Evolutionary conservation across 2,113 vertebrate genomes (phyloP).

Genomic region (Mus pahari): DNA sequence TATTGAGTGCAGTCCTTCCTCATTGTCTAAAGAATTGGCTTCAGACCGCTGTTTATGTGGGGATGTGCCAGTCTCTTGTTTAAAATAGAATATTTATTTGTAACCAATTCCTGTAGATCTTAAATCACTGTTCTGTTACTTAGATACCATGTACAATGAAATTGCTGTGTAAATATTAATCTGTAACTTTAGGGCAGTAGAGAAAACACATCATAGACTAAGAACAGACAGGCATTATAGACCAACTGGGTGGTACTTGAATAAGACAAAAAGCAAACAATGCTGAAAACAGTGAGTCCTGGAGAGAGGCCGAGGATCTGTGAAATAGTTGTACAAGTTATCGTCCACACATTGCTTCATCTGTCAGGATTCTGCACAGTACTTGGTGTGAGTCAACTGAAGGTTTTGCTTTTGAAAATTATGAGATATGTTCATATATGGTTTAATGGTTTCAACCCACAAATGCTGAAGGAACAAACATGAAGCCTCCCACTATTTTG

Average conservation of each 20-base stretch:
- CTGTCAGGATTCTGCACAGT: not conserved
- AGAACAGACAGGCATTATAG: not conserved
- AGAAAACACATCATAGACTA: not conserved
- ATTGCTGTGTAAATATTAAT: not conserved
- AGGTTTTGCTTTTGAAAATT: not conserved
- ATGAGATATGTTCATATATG: no score
- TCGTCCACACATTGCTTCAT: not conserved
- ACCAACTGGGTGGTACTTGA: not conserved
- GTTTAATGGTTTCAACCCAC: not conserved
- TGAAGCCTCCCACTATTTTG: not conserved
- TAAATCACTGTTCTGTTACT: not conserved
- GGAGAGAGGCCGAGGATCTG: not conserved
- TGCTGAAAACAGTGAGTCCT: not conserved
- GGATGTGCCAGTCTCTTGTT: not conserved
- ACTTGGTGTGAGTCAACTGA: not conserved
- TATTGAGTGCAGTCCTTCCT: not conserved
- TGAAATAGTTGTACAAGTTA: not conserved
- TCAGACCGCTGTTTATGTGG: not conserved
- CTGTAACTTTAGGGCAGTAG: not conserved
- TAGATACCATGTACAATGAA: not conserved
- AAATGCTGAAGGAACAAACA: not conserved
- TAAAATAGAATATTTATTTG: not conserved
- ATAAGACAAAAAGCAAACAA: not conserved
- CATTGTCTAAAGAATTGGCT: not conserved
- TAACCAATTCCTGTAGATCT: not conserved